These are phyloP conservation scores for Laothoe populi DNA, from an alignment of 2,888 invertebrate species.

Conservation along the genomic window DNA sequence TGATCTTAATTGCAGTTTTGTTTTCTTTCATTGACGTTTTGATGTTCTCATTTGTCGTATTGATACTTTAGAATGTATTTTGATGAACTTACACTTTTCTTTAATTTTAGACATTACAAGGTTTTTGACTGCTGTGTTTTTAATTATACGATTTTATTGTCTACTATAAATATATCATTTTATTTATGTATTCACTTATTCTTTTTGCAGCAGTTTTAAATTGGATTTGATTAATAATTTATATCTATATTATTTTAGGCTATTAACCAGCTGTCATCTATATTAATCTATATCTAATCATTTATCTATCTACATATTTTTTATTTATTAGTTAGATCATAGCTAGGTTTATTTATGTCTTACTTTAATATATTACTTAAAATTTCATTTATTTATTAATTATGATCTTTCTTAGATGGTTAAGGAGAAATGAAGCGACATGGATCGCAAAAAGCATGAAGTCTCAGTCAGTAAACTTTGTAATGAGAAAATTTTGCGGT, in stretches of 20 bases:
- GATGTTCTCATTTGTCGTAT: not conserved
- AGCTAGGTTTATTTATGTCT: not conserved
- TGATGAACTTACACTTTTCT: not conserved
- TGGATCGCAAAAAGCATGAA: conserved; percentile 1
- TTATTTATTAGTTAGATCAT: not conserved
- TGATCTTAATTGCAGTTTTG: not conserved
- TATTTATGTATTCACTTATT: too few relatives aligned
- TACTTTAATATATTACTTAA: not conserved
- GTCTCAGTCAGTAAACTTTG: not conserved
- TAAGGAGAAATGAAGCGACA: not conserved
- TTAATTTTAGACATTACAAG: not conserved
- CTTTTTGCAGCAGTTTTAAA: too few relatives aligned
- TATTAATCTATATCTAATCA: not conserved
- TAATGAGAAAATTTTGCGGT: not conserved
- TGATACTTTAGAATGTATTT: not conserved
- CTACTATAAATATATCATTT: too few relatives aligned
- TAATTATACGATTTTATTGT: not conserved
- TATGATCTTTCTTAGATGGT: not conserved
- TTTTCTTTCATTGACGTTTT: not conserved
- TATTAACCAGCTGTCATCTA: not conserved
- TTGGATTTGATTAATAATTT: not conserved
- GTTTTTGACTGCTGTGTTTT: not conserved
- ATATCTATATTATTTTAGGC: not conserved
- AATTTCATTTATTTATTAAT: not conserved
- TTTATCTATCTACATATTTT: not conserved